Evolutionary conservation across 2,113 vertebrate genomes (phyloP).

Genomic region (Pantherophis guttatus): DNA sequence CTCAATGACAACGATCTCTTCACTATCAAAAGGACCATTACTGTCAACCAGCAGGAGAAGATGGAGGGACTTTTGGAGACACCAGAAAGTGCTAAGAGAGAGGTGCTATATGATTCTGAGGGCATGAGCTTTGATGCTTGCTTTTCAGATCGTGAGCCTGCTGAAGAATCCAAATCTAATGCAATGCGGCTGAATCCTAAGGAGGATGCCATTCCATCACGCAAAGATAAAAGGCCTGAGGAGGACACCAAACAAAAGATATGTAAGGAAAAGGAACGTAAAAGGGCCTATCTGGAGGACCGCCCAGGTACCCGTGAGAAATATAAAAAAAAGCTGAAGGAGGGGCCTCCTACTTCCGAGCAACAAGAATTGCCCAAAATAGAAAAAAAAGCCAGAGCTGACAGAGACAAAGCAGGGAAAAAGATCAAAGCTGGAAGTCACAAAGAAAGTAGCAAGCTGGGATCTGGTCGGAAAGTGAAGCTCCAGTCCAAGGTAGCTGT

Average conservation of each 20-base stretch:
- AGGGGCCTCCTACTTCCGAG: background rate
- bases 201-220: background rate
- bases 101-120: conserved; percentile 72
- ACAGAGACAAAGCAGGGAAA: conserved; percentile 67
- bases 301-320: conserved; percentile 21
- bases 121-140: conserved; percentile 54
- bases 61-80: conserved; percentile 45
- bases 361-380: conserved; percentile 24
- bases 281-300: conserved; percentile 50
- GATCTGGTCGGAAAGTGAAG: conserved; percentile 76
- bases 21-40: conserved; percentile 93
- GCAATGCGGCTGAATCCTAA: conserved; percentile 19
- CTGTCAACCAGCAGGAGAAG: conserved; percentile 72
- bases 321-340: conserved; percentile 47
- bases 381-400: conserved; percentile 52
- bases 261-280: conserved; percentile 67
- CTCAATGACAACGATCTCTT: conserved; percentile 89
- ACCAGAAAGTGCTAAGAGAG: conserved; percentile 66
- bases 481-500: conserved; percentile 92
- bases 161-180: conserved; percentile 17
- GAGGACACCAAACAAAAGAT: conserved; percentile 56
- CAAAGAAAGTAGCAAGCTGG: conserved; percentile 64
- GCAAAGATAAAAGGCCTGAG: conserved; percentile 10
- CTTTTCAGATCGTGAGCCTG: conserved; percentile 55
- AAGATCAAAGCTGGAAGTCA: conserved; percentile 67